These are phyloP conservation scores for Diadophis punctatus DNA, from an alignment of 2,113 vertebrate species.

Conservation along the genomic window DNA sequence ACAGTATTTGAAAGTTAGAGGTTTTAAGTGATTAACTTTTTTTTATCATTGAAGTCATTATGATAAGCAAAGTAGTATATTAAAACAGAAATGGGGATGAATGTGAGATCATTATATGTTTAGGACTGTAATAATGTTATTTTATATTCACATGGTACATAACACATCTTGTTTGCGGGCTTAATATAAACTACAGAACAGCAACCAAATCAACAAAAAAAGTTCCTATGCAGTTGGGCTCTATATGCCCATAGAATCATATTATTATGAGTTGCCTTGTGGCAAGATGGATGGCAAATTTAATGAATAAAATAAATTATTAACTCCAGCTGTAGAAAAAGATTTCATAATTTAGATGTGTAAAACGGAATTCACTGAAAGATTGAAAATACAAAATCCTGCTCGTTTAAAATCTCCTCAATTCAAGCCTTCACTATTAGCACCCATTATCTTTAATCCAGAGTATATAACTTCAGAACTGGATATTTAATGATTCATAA, in stretches of 20 bases:
- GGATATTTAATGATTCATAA: background rate
- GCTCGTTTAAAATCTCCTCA: background rate
- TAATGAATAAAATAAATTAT: background rate
- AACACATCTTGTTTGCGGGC: background rate
- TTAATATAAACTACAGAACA: background rate
- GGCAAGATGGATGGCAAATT: background rate
- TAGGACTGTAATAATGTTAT: background rate
- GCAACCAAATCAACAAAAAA: background rate
- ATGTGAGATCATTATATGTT: background rate
- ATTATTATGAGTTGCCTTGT: background rate
- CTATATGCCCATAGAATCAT: background rate
- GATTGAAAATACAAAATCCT: background rate
- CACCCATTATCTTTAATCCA: background rate
- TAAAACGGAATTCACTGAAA: background rate
- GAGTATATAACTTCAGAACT: background rate
- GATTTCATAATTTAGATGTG: background rate
- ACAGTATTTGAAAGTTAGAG: background rate
- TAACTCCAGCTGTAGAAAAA: background rate
- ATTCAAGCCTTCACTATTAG: background rate
- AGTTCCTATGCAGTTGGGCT: background rate
- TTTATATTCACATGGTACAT: background rate
- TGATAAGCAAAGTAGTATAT: background rate
- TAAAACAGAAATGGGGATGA: background rate
- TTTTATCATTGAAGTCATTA: background rate
- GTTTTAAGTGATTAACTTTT: background rate